Evolutionary conservation across 2,888 invertebrate genomes (phyloP).

Genomic region (Thereva nobilitata): DNA sequence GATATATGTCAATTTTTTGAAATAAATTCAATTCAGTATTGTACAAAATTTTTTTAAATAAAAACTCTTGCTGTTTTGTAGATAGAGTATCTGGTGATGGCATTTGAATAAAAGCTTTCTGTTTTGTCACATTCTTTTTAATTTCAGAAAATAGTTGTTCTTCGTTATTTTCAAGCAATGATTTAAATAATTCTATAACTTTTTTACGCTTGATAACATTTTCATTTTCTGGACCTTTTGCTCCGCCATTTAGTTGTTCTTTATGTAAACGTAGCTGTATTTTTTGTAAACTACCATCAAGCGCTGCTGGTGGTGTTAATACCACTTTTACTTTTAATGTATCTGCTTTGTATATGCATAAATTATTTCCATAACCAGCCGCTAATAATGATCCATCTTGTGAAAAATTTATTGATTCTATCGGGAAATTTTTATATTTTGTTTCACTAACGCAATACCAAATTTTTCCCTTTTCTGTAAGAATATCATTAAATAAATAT

Average conservation of each 20-base stretch:
- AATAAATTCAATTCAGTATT: slow-evolving; percentile 52
- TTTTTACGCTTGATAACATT: slow-evolving; percentile 47
- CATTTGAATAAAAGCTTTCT: not conserved
- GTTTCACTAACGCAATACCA: slow-evolving; percentile 71
- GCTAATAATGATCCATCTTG: slow-evolving; percentile 77
- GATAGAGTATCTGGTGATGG: not conserved
- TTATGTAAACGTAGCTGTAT: slow-evolving; percentile 47
- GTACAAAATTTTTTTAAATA: slow-evolving; percentile 49
- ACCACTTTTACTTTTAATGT: slow-evolving; percentile 64
- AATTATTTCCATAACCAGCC: slow-evolving; percentile 67
- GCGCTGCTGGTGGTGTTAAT: slow-evolving; percentile 53
- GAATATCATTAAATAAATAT: slow-evolving; percentile 21
- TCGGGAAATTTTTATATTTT: slow-evolving; percentile 64
- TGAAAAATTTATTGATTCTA: slow-evolving; percentile 68
- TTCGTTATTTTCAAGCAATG: slow-evolving; percentile 50
- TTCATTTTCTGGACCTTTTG: slow-evolving; percentile 44
- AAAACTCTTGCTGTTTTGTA: slow-evolving; percentile 15
- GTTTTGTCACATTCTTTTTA: slow-evolving; percentile 39
- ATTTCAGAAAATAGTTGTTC: slow-evolving; percentile 45
- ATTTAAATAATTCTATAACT: slow-evolving; percentile 48
- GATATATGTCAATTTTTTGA: slow-evolving; percentile 53
- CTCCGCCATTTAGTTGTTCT: slow-evolving; percentile 31
- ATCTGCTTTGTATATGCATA: slow-evolving; percentile 73
- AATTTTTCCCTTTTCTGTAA: slow-evolving; percentile 61
- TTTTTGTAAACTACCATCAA: slow-evolving; percentile 52